Evolutionary conservation across 1,140 invertebrate species (phyloP), one percentile per base, ranked within the genome.

Genomic region (Alviniconcha marisindica): DNA sequence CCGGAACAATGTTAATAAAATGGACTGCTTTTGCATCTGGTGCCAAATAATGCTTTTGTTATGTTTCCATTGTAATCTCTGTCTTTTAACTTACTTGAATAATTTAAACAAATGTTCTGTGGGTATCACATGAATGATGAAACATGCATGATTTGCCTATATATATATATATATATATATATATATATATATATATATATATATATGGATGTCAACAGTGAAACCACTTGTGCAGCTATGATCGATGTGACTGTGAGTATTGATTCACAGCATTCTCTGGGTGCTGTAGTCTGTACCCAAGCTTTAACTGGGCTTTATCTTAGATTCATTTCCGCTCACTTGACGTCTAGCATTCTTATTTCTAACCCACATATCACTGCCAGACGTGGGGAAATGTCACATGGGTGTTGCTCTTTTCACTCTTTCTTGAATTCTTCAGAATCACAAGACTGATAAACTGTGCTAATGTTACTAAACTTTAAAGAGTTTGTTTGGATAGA

Each of bases 181-280:
- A 15, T 48, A n/a, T 48, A 51, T 18, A 77, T 24, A 24, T 10
- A 51, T 77, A n/a, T 24, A 36, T 5, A 18, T 7, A 14, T n/a
- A 74, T n/a, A 74, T 38, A 74, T 74, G 7, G 40, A 7, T 74
- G 5, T 40, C 21, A 10, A 24, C n/a, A 69, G 33, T 69, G 63
- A 69, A 69, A 69, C n/a, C 5, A 12, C 5, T 31, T 69, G n/a
- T 24, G 12, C 33, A 31, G n/a, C 7, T 10, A 69, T 36, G n/a
- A 31, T 69, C 24, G n/a, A 69, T 31, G 33, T 69, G 63, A 69
- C 33, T 69, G n/a, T 69, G 63, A 69, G n/a, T 36, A 69, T 74
- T 74, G 33, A 74, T 24, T 74, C 15, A 74, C 28, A 18, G 18
- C 5, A 5, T 38, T 31, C 33, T 3, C 28, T 74, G 71, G 15